Percentiles rank a stretch among this genome's conserved stretches.
Conservation (phyloP, 92 coral and sea anemone species). For the Porites divaricata region DNA sequence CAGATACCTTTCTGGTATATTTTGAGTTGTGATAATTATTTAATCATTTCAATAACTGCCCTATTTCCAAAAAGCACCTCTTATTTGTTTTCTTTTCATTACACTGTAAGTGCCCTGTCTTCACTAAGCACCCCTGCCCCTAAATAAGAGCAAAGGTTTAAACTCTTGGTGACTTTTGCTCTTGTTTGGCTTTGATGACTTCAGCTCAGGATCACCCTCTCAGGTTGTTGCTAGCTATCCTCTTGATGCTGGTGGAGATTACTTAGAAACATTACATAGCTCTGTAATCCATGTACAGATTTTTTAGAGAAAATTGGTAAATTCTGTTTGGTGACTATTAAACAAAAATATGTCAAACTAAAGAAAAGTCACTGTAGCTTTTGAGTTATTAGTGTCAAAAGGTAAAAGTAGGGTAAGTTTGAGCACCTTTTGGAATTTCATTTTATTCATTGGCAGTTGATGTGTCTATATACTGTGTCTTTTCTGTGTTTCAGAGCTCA, state of each 20-base stretch:
- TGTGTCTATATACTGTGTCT: not conserved
- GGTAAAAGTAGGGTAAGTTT: not conserved
- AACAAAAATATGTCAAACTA: too few species aligned
- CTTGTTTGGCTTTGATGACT: constrained; percentile 34
- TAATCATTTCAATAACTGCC: not conserved
- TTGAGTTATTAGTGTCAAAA: too few species aligned
- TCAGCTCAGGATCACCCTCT: not conserved
- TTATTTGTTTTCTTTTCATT: not conserved
- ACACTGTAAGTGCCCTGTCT: constrained; percentile 24
- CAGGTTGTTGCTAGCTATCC: not conserved
- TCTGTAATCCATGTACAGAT: too few species aligned
- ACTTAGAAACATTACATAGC: too few species aligned
- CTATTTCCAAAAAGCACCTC: too few species aligned
- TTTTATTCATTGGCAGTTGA: not conserved
- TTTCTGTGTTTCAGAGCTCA: constrained; percentile 37
- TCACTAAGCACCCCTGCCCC: too few species aligned
- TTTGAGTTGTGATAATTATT: constrained; percentile 14
- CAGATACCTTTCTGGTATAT: constrained; percentile 5
- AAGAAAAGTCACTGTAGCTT: too few species aligned
- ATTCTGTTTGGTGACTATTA: too few species aligned
- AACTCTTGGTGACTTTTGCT: constrained; percentile 34
- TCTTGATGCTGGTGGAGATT: not conserved
- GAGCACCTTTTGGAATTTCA: not conserved
- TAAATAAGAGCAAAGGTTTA: too few species aligned
- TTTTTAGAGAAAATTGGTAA: too few species aligned